Conservation (phyloP, 2,113 vertebrate genomes). For the Myrmecobius fasciatus region DNA sequence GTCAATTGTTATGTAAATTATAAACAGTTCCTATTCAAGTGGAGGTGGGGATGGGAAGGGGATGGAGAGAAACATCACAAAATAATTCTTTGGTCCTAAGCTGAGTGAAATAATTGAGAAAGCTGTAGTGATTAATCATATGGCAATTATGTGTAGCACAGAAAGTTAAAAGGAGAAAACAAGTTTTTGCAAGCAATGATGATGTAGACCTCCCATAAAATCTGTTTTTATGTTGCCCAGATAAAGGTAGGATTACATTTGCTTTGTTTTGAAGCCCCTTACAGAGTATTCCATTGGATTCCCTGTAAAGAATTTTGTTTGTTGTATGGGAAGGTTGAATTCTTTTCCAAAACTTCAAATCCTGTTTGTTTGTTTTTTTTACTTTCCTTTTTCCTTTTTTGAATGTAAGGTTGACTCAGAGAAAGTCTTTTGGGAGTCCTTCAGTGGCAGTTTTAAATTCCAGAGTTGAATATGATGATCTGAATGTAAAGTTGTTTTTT, state of each 20-base stretch:
- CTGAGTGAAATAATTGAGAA: slow-evolving; percentile 84
- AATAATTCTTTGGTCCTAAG: slow-evolving; percentile 84
- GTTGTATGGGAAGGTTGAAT: slow-evolving; percentile 32
- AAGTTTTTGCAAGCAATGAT: slow-evolving; percentile 76
- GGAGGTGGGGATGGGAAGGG: neutral
- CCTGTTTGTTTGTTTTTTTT: slow-evolving; percentile 70
- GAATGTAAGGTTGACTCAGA: slow-evolving; percentile 58
- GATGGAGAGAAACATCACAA: slow-evolving; percentile 62
- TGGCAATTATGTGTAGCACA: slow-evolving; percentile 83
- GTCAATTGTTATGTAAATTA: slow-evolving; percentile 79
- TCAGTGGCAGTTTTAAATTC: slow-evolving; percentile 46
- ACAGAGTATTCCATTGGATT: slow-evolving; percentile 58
- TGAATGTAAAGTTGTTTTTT: slow-evolving; percentile 61
- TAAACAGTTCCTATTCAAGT: slow-evolving; percentile 75
- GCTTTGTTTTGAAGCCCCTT: slow-evolving; percentile 60
- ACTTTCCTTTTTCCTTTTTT: slow-evolving; percentile 67
- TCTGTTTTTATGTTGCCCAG: slow-evolving; percentile 78
- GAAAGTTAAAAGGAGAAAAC: slow-evolving; percentile 78
- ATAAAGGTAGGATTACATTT: slow-evolving; percentile 77
- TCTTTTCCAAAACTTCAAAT: slow-evolving; percentile 68
- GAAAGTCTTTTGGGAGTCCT: slow-evolving; percentile 49
- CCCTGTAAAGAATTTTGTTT: slow-evolving; percentile 57
- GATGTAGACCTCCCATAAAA: slow-evolving; percentile 71
- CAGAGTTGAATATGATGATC: slow-evolving; percentile 28
- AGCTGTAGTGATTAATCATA: slow-evolving; percentile 83